These are phyloP conservation scores for Drosophila colorata DNA, from an alignment of 2,888 invertebrate species.

Conservation along the genomic window DNA sequence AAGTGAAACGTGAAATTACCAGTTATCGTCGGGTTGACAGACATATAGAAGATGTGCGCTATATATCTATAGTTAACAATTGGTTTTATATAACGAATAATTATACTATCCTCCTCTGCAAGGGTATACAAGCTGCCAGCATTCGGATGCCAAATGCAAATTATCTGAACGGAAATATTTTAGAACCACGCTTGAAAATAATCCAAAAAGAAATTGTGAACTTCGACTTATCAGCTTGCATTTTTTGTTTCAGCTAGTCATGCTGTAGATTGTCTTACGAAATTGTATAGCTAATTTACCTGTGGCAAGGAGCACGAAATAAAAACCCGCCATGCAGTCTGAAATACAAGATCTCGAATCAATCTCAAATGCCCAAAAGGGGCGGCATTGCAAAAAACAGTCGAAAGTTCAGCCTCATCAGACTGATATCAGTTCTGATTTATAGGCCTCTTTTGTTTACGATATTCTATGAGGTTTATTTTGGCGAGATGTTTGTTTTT, in stretches of 20 bases:
- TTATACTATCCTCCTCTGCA: too few species aligned
- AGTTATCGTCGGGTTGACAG: too few species aligned
- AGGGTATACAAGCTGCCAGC: too few species aligned
- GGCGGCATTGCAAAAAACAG: neutral
- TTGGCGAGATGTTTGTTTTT: constrained; percentile 48
- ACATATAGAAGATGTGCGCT: too few species aligned
- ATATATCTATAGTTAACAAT: too few species aligned
- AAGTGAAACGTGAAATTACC: neutral
- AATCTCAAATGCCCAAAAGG: neutral
- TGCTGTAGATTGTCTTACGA: neutral
- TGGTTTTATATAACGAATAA: too few species aligned
- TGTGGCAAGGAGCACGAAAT: neutral
- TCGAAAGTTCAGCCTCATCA: neutral
- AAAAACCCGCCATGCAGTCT: constrained; percentile 61
- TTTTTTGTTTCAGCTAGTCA: neutral
- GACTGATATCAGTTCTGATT: constrained; percentile 15
- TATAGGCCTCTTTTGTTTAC: constrained; percentile 34
- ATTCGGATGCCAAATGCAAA: neutral
- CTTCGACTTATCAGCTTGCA: too few species aligned
- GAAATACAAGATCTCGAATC: neutral
- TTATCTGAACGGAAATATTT: neutral
- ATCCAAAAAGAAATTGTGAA: too few species aligned
- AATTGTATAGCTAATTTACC: neutral
- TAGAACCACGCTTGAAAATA: neutral
- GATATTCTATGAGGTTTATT: constrained; percentile 31